A percentile compares a stretch with the other conserved stretches of the same genome.
Conservation (phyloP, 30 jellyfish, hydroid and myxozoan species). For the Catostylus mosaicus region DNA sequence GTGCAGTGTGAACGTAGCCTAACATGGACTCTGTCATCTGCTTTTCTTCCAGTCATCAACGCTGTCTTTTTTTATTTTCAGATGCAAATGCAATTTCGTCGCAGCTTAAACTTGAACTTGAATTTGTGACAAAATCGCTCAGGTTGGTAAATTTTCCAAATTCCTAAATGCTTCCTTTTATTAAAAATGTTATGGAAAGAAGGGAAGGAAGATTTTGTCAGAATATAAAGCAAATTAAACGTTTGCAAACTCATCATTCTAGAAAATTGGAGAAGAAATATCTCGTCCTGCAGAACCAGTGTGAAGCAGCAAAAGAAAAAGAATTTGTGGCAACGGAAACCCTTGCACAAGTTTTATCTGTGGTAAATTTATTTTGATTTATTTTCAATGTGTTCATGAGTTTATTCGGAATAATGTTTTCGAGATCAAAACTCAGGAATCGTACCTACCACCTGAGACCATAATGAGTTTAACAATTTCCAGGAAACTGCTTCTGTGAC, state of each 20-base stretch:
- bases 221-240: too few relatives aligned
- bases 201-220: too few relatives aligned
- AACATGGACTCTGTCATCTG: too few relatives aligned
- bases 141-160: neutral
- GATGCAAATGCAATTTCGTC: constrained; percentile 26
- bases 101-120: constrained; percentile 12
- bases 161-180: neutral
- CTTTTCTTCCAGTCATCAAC: too few relatives aligned
- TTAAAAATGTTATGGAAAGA: too few relatives aligned
- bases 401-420: too few relatives aligned
- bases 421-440: neutral
- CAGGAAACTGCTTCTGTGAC: too few relatives aligned
- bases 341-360: constrained; percentile 56
- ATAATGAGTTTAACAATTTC: too few relatives aligned
- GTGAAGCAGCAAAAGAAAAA: constrained; percentile 30
- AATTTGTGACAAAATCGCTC: neutral
- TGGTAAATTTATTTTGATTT: constrained; percentile 21
- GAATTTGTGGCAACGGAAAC: constrained; percentile 61
- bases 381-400: neutral
- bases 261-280: constrained; percentile 55
- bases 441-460: too few relatives aligned
- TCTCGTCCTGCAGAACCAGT: constrained; percentile 25
- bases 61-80: neutral
- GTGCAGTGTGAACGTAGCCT: too few relatives aligned
- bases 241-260: too few relatives aligned